Evolutionary conservation across 2,797 vertebrate genomes (phyloP), one percentile per base, ranked within the genome.

Genomic region (Paratrypauchen microcephalus): DNA sequence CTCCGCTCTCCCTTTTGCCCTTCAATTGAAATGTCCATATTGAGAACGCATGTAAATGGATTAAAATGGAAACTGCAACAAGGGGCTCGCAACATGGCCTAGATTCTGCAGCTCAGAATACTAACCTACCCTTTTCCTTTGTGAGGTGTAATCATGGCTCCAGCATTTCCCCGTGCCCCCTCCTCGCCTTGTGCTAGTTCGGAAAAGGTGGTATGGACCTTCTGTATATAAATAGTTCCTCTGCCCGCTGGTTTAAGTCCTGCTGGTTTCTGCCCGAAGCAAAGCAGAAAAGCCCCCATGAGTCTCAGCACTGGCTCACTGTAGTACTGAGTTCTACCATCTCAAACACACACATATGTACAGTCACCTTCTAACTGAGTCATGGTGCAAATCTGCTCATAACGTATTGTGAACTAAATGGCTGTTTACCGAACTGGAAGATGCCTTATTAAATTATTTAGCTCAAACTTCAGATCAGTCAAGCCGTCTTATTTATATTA

Each of bases 31-130:
- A 81, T 50, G 62, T 68, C 70, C 78, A 66, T 52, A 77, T 73
- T 84, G 78, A 86, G 71, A 76, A 78, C n/a, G 75, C 69, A 41
- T 79, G 80, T 85, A 84, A 89, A 87, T 74, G 75, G 84, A 83
- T 86, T 88, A 68, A 80, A 87, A 77, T 68, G 65, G 68, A 79
- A 70, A 78, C 52, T 71, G 68, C 77, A 81, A 83, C 74, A 66
- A 75, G 74, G 71, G 59, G 66, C 71, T 59, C 69, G 59, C 70
- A 60, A 64, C 77, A 7, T 88, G 79, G 73, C 86, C 85, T 79
- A 84, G 68, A 86, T 82, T 65, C 67, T 70, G 68, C 54, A 57
- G 56, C 74, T 73, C 63, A 28, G 55, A 68, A 74, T 71, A 63
- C 69, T 62, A 71, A 70, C 63, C 74, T 69, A 28, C 79, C 11